A percentile compares a stretch with the other conserved stretches of the same genome.
Evolutionary conservation across 1,140 invertebrate genomes (phyloP).

Genomic region (Latrodectus geometricus): DNA sequence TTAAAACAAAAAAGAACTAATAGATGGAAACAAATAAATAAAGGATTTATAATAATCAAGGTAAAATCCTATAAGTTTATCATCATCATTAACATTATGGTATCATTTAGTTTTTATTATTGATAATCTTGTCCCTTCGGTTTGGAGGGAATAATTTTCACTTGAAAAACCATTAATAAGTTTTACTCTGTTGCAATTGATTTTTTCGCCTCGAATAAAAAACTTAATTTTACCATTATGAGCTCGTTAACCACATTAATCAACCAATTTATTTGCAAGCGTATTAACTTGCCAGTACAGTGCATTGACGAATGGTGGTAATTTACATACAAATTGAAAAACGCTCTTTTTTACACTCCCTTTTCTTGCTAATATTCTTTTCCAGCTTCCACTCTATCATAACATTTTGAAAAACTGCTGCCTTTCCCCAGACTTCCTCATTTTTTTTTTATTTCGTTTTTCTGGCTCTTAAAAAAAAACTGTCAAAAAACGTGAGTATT

Average conservation of each 20-base stretch:
- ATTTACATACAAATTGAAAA: conserved; percentile 59
- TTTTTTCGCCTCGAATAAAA: conserved; percentile 1
- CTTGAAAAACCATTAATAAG: conserved; percentile 4
- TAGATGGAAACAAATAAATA: no score
- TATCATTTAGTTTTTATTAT: no score
- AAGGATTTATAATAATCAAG: no score
- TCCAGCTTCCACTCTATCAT: conserved; percentile 22
- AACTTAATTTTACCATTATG: conserved; percentile 35
- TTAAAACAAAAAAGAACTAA: no score
- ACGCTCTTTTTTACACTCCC: conserved; percentile 12
- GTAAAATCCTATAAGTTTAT: no score
- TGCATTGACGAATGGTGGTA: conserved; percentile 46
- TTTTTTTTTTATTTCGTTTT: conserved; percentile 3
- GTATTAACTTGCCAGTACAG: conserved; percentile 5
- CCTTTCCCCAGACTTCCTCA: not conserved
- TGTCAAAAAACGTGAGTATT: conserved; percentile 41
- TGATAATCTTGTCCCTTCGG: not conserved
- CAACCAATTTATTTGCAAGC: conserved; percentile 22
- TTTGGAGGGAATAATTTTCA: not conserved
- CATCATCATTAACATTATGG: no score
- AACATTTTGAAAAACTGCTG: not conserved
- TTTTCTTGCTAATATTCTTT: not conserved
- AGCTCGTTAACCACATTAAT: conserved; percentile 37
- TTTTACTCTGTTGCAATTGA: conserved; percentile 27
- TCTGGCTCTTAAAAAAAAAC: not conserved